Conservation (phyloP, 2,888 invertebrate genomes). For the Eupithecia subfuscata region DNA sequence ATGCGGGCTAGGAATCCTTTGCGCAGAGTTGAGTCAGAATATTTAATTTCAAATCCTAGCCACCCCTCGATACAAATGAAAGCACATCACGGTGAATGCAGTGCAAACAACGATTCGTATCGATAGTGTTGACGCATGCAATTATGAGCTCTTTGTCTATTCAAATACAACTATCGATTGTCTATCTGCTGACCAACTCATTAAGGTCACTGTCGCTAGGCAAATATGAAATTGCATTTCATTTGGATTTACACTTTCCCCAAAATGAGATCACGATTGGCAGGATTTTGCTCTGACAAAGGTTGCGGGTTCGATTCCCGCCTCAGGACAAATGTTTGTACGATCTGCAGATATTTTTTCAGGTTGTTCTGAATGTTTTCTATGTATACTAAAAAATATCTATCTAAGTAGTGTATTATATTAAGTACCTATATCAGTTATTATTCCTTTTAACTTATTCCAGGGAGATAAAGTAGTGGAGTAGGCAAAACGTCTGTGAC, state of each 20-base stretch:
- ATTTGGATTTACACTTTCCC: neutral
- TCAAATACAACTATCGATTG: conserved; percentile 38
- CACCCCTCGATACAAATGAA: conserved; percentile 41
- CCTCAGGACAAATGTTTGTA: no score
- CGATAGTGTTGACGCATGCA: conserved; percentile 47
- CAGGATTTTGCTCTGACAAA: neutral
- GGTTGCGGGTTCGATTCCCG: no score
- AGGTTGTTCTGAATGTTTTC: no score
- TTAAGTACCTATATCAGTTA: no score
- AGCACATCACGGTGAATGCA: conserved; percentile 42
- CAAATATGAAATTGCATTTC: conserved; percentile 15
- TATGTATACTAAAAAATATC: no score
- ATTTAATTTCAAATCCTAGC: neutral
- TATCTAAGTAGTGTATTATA: no score
- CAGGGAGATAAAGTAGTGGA: neutral
- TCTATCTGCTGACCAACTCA: conserved; percentile 1
- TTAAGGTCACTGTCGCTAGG: conserved; percentile 10
- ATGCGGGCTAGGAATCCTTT: no score
- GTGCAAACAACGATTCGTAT: conserved; percentile 39
- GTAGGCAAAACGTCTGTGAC: neutral
- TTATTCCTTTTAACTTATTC: neutral
- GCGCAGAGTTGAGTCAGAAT: neutral
- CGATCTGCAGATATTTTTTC: no score
- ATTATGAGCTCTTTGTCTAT: conserved; percentile 51
- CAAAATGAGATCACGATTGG: neutral